Evolutionary conservation across 2,888 invertebrate genomes (phyloP).

Genomic region (Leptura quadrifasciata): DNA sequence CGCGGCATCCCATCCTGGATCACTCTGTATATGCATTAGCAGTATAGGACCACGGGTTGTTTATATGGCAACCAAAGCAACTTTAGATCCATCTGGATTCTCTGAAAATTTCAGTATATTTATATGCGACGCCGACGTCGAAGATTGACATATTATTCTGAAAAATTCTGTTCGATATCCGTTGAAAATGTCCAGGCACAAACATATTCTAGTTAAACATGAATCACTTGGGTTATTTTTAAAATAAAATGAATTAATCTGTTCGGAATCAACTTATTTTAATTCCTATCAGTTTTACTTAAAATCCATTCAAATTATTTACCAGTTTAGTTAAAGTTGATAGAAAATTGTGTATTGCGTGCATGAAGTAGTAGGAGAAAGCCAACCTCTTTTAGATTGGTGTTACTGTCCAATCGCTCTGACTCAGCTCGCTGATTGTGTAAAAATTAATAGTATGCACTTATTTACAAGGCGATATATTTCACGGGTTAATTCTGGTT

Average conservation of each 20-base stretch:
- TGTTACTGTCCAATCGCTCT: slow-evolving; percentile 4
- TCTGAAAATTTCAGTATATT: too few species aligned
- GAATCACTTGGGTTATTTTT: not conserved
- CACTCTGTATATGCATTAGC: too few species aligned
- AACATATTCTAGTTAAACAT: not conserved
- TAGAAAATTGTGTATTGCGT: not conserved
- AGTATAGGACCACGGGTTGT: too few species aligned
- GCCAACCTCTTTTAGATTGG: slow-evolving; percentile 3
- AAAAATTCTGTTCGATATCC: too few species aligned
- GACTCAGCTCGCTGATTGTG: slow-evolving; percentile 1
- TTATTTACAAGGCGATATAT: not conserved
- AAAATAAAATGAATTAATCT: not conserved
- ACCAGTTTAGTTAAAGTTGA: not conserved
- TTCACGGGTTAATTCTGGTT: not conserved
- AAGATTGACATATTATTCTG: too few species aligned
- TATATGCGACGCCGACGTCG: too few species aligned
- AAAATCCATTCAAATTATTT: not conserved
- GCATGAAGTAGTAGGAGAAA: not conserved
- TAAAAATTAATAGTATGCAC: slow-evolving; percentile 7
- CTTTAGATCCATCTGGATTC: too few species aligned
- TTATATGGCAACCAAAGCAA: too few species aligned
- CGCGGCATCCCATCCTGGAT: too few species aligned
- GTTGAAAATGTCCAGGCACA: too few species aligned
- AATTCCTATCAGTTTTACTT: not conserved
- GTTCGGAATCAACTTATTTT: not conserved